These are phyloP conservation scores for Lampropteryx suffumata DNA, from an alignment of 2,888 invertebrate genomes.

Conservation along the genomic window DNA sequence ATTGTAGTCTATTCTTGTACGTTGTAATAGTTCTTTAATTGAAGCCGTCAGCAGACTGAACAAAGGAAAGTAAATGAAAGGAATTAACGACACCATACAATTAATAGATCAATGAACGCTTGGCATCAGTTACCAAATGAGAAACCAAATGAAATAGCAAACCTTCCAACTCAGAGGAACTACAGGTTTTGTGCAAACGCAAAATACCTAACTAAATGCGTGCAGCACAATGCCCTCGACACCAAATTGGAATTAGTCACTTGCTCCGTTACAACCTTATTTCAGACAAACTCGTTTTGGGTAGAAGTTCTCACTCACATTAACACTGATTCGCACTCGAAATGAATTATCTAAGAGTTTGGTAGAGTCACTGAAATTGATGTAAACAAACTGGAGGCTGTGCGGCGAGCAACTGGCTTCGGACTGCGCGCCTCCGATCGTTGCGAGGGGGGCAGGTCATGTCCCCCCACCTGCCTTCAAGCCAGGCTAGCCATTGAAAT, in stretches of 20 bases:
- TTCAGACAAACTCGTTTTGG: conserved; percentile 28
- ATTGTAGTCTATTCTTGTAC: conserved; percentile 4
- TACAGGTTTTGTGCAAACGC: conserved; percentile 62
- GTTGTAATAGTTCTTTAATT: conserved; percentile 22
- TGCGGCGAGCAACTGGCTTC: conserved; percentile 76
- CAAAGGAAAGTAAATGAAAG: conserved; percentile 29
- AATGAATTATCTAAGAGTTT: conserved; percentile 19
- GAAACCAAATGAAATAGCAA: conserved; percentile 25
- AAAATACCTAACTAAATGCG: conserved; percentile 49
- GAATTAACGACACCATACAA: conserved; percentile 26
- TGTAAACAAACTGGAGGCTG: conserved; percentile 81
- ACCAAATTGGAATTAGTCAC: conserved; percentile 36
- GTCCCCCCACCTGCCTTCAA: conserved; percentile 53
- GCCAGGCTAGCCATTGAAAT: conserved; percentile 60
- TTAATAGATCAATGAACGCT: conserved; percentile 21
- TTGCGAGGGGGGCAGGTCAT: conserved; percentile 53
- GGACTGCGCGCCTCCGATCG: conserved; percentile 70
- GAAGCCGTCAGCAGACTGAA: conserved; percentile 6
- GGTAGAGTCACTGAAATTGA: conserved; percentile 33
- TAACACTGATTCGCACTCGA: conserved; percentile 34
- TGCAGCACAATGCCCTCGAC: conserved; percentile 50
- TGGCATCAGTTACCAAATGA: conserved; percentile 10
- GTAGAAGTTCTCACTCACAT: conserved; percentile 41
- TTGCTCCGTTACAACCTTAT: conserved; percentile 23
- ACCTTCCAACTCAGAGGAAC: conserved; percentile 44